phyloP scores from a whole-genome alignment of 2,113 vertebrate species.

The Tragelaphus scriptus region DNA sequence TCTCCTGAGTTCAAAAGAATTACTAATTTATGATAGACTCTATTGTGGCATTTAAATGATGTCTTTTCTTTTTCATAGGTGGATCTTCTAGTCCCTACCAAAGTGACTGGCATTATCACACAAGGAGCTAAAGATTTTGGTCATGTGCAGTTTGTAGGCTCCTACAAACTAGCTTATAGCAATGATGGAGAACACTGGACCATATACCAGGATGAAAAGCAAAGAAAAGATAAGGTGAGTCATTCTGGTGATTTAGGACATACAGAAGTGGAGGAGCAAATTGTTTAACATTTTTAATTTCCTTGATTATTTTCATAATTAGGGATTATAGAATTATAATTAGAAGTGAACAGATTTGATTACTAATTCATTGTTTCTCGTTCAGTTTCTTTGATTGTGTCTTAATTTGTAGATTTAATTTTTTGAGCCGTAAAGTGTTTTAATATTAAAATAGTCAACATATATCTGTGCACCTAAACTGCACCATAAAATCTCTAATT shows the following conservation, averaged over 20 bases:
- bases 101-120: conserved; percentile 97
- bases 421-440: background rate
- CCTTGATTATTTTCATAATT: background rate
- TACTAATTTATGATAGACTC: background rate
- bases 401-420: background rate
- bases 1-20: background rate
- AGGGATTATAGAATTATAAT: background rate
- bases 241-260: too few relatives aligned
- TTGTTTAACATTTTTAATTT: background rate
- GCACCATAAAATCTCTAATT: background rate
- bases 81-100: conserved; percentile 92
- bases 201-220: conserved; percentile 96
- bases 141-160: conserved; percentile 97
- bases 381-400: background rate
- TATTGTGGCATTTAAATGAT: background rate
- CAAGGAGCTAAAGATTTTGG: conserved; percentile 99
- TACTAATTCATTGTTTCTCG: background rate
- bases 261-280: background rate
- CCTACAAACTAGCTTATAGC: conserved; percentile 97
- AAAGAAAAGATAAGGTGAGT: conserved; percentile 96
- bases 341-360: background rate
- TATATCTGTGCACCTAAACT: background rate
- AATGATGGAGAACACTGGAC: conserved; percentile 93
- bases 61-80: conserved; percentile 78
- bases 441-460: background rate